Base-by-base conservation (phyloP, 2,888 invertebrate genomes). In the Drosophila kambysellisi region DNA sequence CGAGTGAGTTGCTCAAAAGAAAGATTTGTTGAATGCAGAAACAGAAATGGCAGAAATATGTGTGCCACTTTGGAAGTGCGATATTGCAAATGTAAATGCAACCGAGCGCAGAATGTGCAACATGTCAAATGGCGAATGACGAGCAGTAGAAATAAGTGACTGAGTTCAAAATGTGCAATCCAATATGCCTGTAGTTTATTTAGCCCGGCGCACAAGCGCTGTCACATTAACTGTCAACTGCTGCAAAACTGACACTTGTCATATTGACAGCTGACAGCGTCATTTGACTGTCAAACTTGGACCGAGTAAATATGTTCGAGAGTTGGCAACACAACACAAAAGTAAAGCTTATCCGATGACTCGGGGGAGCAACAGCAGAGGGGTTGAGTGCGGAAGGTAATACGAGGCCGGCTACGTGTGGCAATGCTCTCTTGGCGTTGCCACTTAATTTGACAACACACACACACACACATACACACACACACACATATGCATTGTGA, bases 211-310 rank as follows among this genome's bases (percentile, higher is more conserved):
- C 90, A 88, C 87, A 90, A 76, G 74, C 68, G 83, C 90, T 88
- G 90, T 85, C 85, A 85, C 85, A 90, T 85, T 85, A 85, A 90
- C 91, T 91, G 91, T 91, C 91, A 91, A 89, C 91, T 88, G 87
- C 82, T 91, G 91, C 84, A 88, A 88, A 90, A 73, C 74, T 91
- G 91, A 89, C 92, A 91, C 91, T 91, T 91, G 91, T 91, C 91
- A 92, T 92, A 92, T 91, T 92, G 91, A 91, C 92, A 92, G 80
- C 81, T 91, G 91, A 91, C 91, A 91, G 91, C 91, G 92, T 92
- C 91, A 92, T 92, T 91, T 91, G 88, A 80, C 90, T 92, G 91
- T 92, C 92, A 91, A 82, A 79, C 90, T 71, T 76, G 67, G 81
- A 54, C 65, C 67, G 68, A 70, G 58, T 51, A 71, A 70, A 78